phyloP scores from a whole-genome alignment of 2,113 vertebrate genomes.

The Columba janthina region DNA sequence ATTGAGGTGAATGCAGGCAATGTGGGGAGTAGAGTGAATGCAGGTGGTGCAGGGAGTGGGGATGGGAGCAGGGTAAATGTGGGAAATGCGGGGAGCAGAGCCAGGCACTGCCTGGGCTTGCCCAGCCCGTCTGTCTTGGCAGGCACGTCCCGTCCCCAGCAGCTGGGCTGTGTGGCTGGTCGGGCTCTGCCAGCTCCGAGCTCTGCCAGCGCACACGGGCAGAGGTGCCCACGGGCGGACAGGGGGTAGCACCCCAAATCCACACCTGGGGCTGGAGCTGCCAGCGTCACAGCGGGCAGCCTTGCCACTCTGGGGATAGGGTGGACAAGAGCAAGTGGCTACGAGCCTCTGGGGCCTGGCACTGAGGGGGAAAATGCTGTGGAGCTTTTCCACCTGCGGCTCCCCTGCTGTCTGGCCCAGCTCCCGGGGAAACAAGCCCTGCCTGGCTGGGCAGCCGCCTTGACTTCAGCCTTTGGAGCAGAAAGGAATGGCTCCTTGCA shows the following conservation, averaged over 20 bases:
- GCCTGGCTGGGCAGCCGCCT: neutral
- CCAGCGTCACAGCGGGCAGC: neutral
- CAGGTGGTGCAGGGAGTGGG: neutral
- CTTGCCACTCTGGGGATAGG: neutral
- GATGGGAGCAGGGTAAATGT: neutral
- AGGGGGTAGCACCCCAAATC: neutral
- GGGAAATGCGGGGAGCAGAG: neutral
- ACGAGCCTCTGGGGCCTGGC: neutral
- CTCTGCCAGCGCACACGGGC: neutral
- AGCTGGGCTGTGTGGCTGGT: accelerated
- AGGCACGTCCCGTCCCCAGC: neutral
- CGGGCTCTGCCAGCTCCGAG: neutral
- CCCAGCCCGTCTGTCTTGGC: neutral
- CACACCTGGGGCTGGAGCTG: neutral
- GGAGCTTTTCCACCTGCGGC: neutral
- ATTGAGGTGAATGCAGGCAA: neutral
- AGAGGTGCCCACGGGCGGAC: accelerated
- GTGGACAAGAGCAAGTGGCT: neutral
- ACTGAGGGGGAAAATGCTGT: neutral
- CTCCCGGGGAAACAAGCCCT: neutral
- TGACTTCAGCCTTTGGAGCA: neutral
- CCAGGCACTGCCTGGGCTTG: neutral
- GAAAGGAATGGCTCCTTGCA: neutral
- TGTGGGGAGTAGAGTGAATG: neutral
- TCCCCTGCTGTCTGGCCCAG: neutral